These are phyloP conservation scores for Lates japonicus DNA, from an alignment of 2,797 vertebrate species.

Conservation along the genomic window DNA sequence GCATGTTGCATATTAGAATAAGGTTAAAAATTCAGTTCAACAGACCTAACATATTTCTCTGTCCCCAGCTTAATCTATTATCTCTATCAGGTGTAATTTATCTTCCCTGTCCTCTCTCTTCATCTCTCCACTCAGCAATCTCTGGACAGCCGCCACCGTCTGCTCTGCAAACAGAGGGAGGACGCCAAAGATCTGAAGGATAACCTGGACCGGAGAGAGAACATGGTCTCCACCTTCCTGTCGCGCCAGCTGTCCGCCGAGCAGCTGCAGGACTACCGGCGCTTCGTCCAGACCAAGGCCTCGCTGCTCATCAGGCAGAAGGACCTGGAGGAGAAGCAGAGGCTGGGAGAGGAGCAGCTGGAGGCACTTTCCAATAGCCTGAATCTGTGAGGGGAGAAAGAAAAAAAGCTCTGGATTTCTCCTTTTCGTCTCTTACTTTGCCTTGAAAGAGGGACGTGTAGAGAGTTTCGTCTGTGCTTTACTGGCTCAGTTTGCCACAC, in stretches of 20 bases:
- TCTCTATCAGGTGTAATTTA: neutral
- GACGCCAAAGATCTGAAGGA: conserved; percentile 97
- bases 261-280: conserved; percentile 90
- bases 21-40: neutral
- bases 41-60: neutral
- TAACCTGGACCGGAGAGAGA: conserved; percentile 93
- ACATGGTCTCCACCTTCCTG: conserved; percentile 89
- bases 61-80: neutral
- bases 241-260: conserved; percentile 86
- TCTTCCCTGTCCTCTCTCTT: neutral
- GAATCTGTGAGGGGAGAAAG: conserved; percentile 43
- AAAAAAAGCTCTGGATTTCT: conserved; percentile 6
- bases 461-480: conserved; percentile 1
- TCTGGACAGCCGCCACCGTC: conserved; percentile 89
- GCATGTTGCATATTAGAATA: neutral
- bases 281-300: conserved; percentile 91
- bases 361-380: conserved; percentile 85
- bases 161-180: conserved; percentile 92
- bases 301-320: conserved; percentile 93
- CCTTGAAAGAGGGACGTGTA: neutral
- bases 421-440: neutral
- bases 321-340: conserved; percentile 92
- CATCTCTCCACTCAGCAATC: conserved; percentile 87
- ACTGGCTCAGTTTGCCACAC: conserved; percentile 18
- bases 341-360: conserved; percentile 91